Evolutionary conservation across 2,797 vertebrate genomes (phyloP), one percentile per base, ranked within the genome.

Genomic region (Crax fasciolata): DNA sequence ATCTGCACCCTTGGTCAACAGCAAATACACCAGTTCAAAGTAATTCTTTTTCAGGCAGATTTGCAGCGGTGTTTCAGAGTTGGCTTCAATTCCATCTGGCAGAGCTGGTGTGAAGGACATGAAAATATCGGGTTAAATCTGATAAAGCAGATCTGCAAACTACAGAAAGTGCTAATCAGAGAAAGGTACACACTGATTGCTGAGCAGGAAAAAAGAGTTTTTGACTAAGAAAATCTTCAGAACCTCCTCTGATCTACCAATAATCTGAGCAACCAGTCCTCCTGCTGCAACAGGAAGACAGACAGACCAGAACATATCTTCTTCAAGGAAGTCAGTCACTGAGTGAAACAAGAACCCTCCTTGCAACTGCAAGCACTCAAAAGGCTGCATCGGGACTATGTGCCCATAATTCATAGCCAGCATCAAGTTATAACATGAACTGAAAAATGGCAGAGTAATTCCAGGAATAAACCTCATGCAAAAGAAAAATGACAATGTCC

Each of bases 1-100:
- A 90, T 98, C 95, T 10, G 97, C 98, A 2, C 98, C 98, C 75
- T 97, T 97, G 57, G 79, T 97, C 87, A 98, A 68, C 58, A 98
- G 94, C 48, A 98, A 90, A 83, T 97, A 96, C 0, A 95, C 98
- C 96, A 98, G 61, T 4, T 98, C 96, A 38, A 98, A 98, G 59
- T 97, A 96, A n/a, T 96, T 57, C 1, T 88, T 95, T 55, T 91
- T 93, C 78, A 98, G 91, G 79, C 98, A 98, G 49, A 89, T 59
- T 39, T 77, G 74, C 43, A 98, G 88, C 3, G 98, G 98, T 25
- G 38, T 84, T 95, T 97, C 96, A 82, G 81, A 71, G 30, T 1
- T 66, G 70, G 62, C 35, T 94, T 63, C 89, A 84, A 54, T 74
- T 13, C 98, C 98, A 66, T 97, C 93, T 1, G 97, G 97, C 62